Base-by-base conservation (phyloP, 2,797 vertebrate genomes). In the Amazonetta brasiliensis region DNA sequence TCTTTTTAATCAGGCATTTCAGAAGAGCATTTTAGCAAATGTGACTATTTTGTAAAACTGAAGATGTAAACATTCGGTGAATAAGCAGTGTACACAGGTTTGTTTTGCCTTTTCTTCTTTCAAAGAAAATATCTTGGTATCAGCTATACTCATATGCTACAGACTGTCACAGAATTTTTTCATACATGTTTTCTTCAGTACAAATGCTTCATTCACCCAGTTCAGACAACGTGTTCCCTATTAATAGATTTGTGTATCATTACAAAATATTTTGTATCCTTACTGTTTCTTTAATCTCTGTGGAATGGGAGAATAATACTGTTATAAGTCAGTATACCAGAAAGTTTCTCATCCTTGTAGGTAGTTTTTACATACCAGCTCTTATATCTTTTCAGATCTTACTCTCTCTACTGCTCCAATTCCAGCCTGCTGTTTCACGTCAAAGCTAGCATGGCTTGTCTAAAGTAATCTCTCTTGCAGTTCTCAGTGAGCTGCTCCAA, bases 1-100 rank as follows among this genome's bases (percentile, higher is more conserved):
- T 90, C 83, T 84, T 87, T 94, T 94, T 92, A 91, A 95, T 88
- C 78, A 90, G 87, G 80, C 87, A 75, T 89, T 97, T 95, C 84
- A 91, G 84, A 95, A 67, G 44, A 85, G 71, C 80, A 22, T 85
- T 94, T 95, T 93, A 75, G 56, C 68, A 94, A 90, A 78, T 1
- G 12, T 95, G 82, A 23, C 68, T 91, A 4, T 92, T 94, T 80
- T 94, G 86, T 95, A 89, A 93, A 87, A 94, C 8, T 20, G 77
- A 87, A 95, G 54, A 56, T 66, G 83, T 90, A 92, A 97, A 81
- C 25, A 2, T 83, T 73, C 69, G 91, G 84, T 92, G 69, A 92
- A 81, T 82, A 95, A 94, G 87, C 83, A 85, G 44, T 39, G 7
- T 90, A 89, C 67, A 12, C 12, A 58, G 68, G 0, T 86, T 72